phyloP scores from a whole-genome alignment of 2,113 vertebrate species.

The Poecilia latipinna region DNA sequence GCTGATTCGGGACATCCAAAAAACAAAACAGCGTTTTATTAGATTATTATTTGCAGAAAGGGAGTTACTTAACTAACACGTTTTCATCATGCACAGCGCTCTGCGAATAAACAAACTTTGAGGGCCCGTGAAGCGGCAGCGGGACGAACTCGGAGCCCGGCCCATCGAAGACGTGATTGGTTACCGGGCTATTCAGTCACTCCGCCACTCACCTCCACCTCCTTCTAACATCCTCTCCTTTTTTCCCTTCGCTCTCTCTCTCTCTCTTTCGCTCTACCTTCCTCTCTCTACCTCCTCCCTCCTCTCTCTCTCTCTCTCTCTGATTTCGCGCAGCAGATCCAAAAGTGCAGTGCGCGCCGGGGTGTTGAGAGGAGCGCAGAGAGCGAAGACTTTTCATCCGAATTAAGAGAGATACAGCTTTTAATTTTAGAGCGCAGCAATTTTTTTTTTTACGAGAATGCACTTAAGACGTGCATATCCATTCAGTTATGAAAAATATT shows the following conservation, averaged over 20 bases:
- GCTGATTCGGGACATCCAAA: slow-evolving; percentile 72
- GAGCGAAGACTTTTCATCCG: slow-evolving; percentile 41
- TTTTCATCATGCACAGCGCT: slow-evolving; percentile 84
- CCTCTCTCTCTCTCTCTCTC: slow-evolving; percentile 24
- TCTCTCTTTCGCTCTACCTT: slow-evolving; percentile 22
- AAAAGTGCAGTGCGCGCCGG: slow-evolving; percentile 47
- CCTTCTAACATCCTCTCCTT: slow-evolving; percentile 12
- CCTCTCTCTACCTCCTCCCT: slow-evolving; percentile 2
- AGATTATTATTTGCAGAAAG: slow-evolving; percentile 77
- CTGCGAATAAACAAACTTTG: slow-evolving; percentile 88
- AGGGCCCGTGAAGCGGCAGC: slow-evolving; percentile 79
- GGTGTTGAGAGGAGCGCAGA: slow-evolving; percentile 53
- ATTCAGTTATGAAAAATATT: neutral
- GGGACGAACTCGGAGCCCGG: slow-evolving; percentile 76
- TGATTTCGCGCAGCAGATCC: slow-evolving; percentile 48
- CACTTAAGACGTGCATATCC: too few relatives aligned
- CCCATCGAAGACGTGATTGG: slow-evolving; percentile 80
- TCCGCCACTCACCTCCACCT: slow-evolving; percentile 52
- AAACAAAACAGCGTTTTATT: slow-evolving; percentile 27
- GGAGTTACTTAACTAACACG: slow-evolving; percentile 78
- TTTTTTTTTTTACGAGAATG: neutral
- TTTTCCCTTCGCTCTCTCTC: slow-evolving; percentile 10
- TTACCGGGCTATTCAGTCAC: slow-evolving; percentile 77
- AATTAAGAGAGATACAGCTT: slow-evolving; percentile 31
- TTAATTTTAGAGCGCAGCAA: slow-evolving; percentile 26